These are phyloP conservation scores for Calephelis nemesis DNA, from an alignment of 1,140 invertebrate species.

Conservation along the genomic window DNA sequence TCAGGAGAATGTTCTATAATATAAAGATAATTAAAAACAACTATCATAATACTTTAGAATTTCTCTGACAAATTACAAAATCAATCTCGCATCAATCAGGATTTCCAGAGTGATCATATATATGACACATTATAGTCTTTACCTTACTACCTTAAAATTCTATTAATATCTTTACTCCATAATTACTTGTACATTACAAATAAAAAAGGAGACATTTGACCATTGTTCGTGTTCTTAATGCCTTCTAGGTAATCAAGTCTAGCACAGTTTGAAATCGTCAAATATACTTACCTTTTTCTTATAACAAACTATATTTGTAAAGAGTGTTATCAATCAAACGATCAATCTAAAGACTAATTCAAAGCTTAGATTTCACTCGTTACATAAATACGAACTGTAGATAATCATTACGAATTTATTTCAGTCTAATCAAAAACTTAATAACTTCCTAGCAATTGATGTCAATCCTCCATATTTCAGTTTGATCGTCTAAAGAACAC, in stretches of 20 bases:
- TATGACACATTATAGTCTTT: not conserved
- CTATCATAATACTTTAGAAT: constrained; percentile 3
- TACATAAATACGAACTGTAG: too few relatives aligned
- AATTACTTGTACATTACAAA: constrained; percentile 10
- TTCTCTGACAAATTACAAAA: not conserved
- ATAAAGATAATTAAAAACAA: constrained; percentile 1
- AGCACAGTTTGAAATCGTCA: constrained; percentile 12
- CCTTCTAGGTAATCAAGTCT: constrained; percentile 11
- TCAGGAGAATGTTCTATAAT: not conserved
- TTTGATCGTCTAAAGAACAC: not conserved
- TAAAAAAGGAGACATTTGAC: not conserved
- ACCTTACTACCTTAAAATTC: constrained; percentile 11
- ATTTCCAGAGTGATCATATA: not conserved
- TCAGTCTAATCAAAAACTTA: too few relatives aligned
- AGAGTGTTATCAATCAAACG: too few relatives aligned
- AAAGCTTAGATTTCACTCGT: too few relatives aligned
- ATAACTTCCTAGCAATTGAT: too few relatives aligned
- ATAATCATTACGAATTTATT: too few relatives aligned
- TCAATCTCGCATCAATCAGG: not conserved
- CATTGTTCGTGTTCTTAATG: not conserved
- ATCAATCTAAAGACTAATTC: too few relatives aligned
- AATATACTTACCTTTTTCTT: not conserved
- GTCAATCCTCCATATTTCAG: too few relatives aligned
- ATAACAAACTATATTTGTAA: not conserved
- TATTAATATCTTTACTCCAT: constrained; percentile 15